Evolutionary conservation across 2,888 invertebrate genomes (phyloP).

Genomic region (Tipula lateralis): DNA sequence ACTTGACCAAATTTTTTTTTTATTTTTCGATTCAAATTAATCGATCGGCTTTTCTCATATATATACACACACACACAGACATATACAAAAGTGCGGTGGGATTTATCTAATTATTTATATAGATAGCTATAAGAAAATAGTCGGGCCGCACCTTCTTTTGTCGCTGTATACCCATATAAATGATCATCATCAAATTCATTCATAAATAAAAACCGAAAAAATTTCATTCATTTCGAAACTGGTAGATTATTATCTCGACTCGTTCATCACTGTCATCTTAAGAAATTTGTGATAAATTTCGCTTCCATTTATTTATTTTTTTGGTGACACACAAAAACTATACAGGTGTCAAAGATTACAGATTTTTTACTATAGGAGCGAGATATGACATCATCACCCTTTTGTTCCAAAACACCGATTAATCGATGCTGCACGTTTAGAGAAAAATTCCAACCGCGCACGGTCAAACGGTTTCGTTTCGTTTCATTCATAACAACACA

Average conservation of each 20-base stretch:
- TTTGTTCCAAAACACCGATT: background rate
- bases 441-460: background rate
- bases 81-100: background rate
- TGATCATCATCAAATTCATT: constrained; percentile 24
- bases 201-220: constrained; percentile 14
- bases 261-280: constrained; percentile 29
- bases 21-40: background rate
- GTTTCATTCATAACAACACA: background rate
- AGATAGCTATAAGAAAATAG: background rate
- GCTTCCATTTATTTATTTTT: background rate
- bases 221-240: background rate
- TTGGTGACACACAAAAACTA: background rate
- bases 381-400: constrained; percentile 19
- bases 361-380: background rate
- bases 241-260: background rate
- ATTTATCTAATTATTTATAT: background rate
- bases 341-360: constrained; percentile 13
- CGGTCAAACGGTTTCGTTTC: background rate
- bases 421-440: background rate
- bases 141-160: background rate
- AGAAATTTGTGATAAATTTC: background rate
- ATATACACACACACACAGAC: background rate
- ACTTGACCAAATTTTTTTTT: background rate
- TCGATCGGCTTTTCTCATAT: background rate
- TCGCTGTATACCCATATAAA: background rate